phyloP scores from a whole-genome alignment of 2,797 vertebrate species.

The Xiphophorus birchmanni region DNA sequence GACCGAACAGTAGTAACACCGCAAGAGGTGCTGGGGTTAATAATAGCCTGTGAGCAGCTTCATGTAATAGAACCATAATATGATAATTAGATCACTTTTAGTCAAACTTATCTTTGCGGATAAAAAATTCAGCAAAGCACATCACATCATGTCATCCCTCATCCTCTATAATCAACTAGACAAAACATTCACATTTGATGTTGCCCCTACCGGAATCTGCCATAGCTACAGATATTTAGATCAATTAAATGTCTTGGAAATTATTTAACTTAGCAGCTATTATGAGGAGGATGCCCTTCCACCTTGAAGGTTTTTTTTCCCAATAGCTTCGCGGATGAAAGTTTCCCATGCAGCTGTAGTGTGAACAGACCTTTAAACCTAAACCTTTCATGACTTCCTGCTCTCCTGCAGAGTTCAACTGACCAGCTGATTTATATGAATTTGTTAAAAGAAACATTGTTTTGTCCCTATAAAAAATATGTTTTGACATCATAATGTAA shows the following conservation, averaged over 20 bases:
- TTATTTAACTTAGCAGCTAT: conserved; percentile 64
- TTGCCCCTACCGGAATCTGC: conserved; percentile 38
- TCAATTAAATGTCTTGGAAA: conserved; percentile 60
- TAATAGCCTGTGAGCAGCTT: conserved; percentile 83
- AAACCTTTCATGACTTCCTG: not conserved
- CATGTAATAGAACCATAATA: conserved; percentile 74
- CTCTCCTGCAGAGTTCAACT: not conserved
- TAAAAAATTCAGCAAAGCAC: conserved; percentile 64
- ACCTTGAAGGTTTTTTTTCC: conserved; percentile 32
- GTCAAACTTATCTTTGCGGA: conserved; percentile 81
- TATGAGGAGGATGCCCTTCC: conserved; percentile 58
- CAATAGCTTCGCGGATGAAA: conserved; percentile 58
- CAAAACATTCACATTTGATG: conserved; percentile 48
- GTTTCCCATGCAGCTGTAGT: conserved; percentile 47
- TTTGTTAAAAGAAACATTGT: not conserved
- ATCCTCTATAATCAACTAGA: conserved; percentile 53
- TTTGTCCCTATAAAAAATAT: not conserved
- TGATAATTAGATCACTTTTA: conserved; percentile 79
- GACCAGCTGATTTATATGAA: not conserved
- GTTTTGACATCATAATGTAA: not conserved
- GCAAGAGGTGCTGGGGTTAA: conserved; percentile 81
- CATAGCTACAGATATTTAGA: conserved; percentile 59
- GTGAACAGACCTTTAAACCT: not conserved
- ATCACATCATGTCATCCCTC: conserved; percentile 13
- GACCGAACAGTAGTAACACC: conserved; percentile 74